Evolutionary conservation across 2,888 invertebrate species (phyloP), one percentile per base, ranked within the genome.

Genomic region (Drosophila falleni): DNA sequence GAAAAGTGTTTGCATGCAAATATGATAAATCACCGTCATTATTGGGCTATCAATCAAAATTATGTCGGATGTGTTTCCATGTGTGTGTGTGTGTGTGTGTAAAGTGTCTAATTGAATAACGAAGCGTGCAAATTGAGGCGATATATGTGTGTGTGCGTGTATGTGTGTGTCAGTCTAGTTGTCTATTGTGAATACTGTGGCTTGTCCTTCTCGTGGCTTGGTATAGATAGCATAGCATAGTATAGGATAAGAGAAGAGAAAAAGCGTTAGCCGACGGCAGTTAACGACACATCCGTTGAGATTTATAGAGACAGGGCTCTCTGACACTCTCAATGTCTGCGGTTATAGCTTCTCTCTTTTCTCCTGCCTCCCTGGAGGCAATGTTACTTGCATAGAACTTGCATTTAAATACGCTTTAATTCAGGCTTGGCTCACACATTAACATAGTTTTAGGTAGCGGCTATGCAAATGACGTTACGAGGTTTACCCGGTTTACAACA

Each of bases 1-100:
- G 33, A 51, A 56, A 56, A 67, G 51, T 77, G 49, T 74, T 83
- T 62, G 71, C 80, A 91, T 90, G 89, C 90, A 91, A 91, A 90
- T 91, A 87, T 90, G 91, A 91, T 91, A 90, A 91, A 92, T 92
- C 90, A 91, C 90, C 84, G 80, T 84, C 91, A 91, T 91, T 91
- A 92, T 90, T 89, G 87, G 79, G 77, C 81, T 90, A 92, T 92
- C 91, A 91, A 92, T 92, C 91, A 92, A 89, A 92, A 92, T 92
- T 91, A 91, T 81, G 80, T 79, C 61, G 73, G 73, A 69, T 55
- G 53, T 56, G 39, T 31, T 51, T 46, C 26, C 35, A 59, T 41
- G 44, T 54, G 63, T 11, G 37, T 33, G 35, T 35, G 60, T 56
- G 60, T 62, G 65, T 55, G 60, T 63, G 71, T 79, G 74, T 47